Base-by-base conservation (phyloP, 2,888 invertebrate genomes). In the Sinelater perroti region DNA sequence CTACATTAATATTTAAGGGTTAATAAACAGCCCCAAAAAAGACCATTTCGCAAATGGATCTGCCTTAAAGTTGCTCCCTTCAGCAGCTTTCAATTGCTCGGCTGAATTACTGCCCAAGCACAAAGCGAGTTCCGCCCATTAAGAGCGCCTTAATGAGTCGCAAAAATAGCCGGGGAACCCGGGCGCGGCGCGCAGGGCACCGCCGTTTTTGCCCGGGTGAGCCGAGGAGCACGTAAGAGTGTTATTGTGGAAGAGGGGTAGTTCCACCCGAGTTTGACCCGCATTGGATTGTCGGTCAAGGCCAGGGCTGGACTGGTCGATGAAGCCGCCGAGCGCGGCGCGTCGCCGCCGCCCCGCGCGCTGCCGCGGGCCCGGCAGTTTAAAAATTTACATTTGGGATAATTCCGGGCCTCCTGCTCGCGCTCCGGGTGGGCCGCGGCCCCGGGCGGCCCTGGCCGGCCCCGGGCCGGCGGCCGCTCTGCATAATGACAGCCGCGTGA, bases 251-350 rank as follows among this genome's bases (percentile, higher is more conserved):
- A 31, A 53, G 56, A 55, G 54, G 56, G 33, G 58, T 58, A 63
- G 65, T 66, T 67, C 63, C 67, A 67, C 67, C 69, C 56, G 64
- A 69, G 66, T 67, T 69, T 69, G 69, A 72, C 74, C 74, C 66
- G 72, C 64, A 67, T 66, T 66, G 62, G 64, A 67, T 68, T 75
- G 71, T 75, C 70, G 75, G 75, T 73, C 75, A 74, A 75, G 75
- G 75, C 74, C 75, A 74, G 75, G 75, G 74, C 72, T 74, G 72
- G 73, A 68, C 74, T 71, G 70, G 70, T 73, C 74, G 74, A 74
- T 75, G 71, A 69, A 75, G 74, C 74, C 38, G 21, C 30, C 18
- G 66, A 68, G 70, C 70, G 68, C 68, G n/a, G 64, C 62, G 58
- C 63, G 49, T 56, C 51, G 18, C 59, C 52, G 33, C 54, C 52